These are phyloP conservation scores for Holacanthus passer DNA, from an alignment of 2,113 vertebrate species.

Conservation along the genomic window DNA sequence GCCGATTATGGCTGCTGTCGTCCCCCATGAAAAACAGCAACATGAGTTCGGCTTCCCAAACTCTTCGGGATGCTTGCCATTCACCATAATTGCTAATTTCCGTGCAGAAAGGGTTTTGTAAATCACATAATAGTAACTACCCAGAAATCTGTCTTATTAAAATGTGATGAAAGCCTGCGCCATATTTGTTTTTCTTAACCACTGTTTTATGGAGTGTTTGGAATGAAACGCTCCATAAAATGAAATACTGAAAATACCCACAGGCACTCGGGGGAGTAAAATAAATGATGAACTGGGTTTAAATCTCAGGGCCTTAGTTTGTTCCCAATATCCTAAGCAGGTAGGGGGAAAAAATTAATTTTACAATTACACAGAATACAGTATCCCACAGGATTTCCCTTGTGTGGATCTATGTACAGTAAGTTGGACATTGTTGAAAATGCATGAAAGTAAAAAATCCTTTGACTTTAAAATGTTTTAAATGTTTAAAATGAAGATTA, in stretches of 20 bases:
- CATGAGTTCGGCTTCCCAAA: slow-evolving; percentile 35
- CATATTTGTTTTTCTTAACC: background rate
- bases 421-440: background rate
- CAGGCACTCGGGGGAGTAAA: background rate
- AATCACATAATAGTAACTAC: slow-evolving; percentile 17
- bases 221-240: no score
- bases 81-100: slow-evolving; percentile 51
- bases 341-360: background rate
- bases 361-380: no score
- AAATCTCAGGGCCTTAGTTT: background rate
- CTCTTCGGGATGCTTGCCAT: slow-evolving; percentile 44
- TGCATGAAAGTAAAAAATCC: no score
- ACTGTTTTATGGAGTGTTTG: slow-evolving; percentile 14
- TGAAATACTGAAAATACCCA: slow-evolving; percentile 12
- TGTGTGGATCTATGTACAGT: background rate
- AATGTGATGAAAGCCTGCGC: slow-evolving; percentile 43
- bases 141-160: slow-evolving; percentile 17
- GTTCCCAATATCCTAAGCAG: background rate
- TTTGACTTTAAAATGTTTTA: background rate
- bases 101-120: slow-evolving; percentile 20
- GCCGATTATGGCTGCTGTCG: slow-evolving; percentile 5
- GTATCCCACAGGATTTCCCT: background rate
- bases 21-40: slow-evolving; percentile 34
- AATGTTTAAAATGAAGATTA: background rate
- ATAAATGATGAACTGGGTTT: background rate